Evolutionary conservation across 2,888 invertebrate genomes (phyloP).

Genomic region (Stenoptilia bipunctidactyla): DNA sequence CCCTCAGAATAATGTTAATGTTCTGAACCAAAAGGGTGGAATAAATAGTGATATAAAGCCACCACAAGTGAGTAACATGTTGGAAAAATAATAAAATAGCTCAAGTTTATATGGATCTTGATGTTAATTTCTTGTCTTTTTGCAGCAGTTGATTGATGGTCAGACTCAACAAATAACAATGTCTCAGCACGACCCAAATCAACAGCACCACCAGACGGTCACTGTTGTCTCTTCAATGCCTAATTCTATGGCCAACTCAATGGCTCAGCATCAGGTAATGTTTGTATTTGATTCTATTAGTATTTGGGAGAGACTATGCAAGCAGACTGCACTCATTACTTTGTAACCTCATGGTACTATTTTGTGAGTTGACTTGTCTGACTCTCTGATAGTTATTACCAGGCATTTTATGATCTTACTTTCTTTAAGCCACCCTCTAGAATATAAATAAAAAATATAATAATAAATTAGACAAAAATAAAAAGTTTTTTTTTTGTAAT

Average conservation of each 20-base stretch:
- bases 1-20: slow-evolving; percentile 50
- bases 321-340: no score
- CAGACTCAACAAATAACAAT: slow-evolving; percentile 56
- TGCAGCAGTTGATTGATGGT: slow-evolving; percentile 44
- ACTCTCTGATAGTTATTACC: no score
- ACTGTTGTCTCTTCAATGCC: slow-evolving; percentile 65
- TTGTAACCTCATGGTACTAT: no score
- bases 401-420: no score
- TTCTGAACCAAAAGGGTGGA: slow-evolving; percentile 43
- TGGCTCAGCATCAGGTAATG: slow-evolving; percentile 49
- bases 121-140: no score
- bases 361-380: background rate
- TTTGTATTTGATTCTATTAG: no score
- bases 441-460: no score
- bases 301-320: no score
- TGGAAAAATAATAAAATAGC: background rate
- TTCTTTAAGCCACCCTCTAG: no score
- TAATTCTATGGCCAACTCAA: slow-evolving; percentile 52
- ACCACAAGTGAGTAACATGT: slow-evolving; percentile 36
- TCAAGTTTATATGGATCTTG: background rate
- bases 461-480: no score
- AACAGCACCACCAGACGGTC: slow-evolving; percentile 63
- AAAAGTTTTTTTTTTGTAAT: no score
- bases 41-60: slow-evolving; percentile 52
- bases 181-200: slow-evolving; percentile 59